Percentiles rank a stretch among this genome's conserved stretches.
Conservation (phyloP, 2,113 vertebrate species). For the Peucedramus taeniatus region DNA sequence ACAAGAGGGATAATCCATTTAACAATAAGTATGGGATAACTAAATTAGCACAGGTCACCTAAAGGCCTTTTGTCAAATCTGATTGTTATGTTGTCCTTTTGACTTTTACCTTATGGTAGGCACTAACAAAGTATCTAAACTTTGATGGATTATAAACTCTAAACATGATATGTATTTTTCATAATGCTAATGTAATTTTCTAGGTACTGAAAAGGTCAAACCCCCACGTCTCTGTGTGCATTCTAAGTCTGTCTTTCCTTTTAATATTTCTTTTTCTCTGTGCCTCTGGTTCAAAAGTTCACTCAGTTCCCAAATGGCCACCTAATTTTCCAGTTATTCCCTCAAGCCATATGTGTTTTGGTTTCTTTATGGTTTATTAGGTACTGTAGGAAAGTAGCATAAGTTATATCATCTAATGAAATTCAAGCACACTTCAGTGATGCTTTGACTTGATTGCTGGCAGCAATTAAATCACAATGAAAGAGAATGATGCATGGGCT, state of each 20-base stretch:
- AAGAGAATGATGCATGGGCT: constrained; percentile 73
- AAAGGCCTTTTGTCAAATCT: constrained; percentile 78
- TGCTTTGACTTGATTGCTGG: constrained; percentile 82
- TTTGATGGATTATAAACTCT: constrained; percentile 76
- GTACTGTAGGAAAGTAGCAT: constrained; percentile 86
- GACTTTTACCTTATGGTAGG: constrained; percentile 76
- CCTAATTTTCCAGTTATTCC: constrained; percentile 89
- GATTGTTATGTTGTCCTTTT: constrained; percentile 80
- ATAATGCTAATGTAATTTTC: constrained; percentile 83
- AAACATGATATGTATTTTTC: constrained; percentile 81
- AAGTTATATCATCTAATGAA: constrained; percentile 88
- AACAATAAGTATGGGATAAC: constrained; percentile 71
- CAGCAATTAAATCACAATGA: constrained; percentile 81
- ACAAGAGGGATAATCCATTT: constrained; percentile 72
- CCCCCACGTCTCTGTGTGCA: constrained; percentile 71
- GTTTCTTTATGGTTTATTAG: constrained; percentile 89
- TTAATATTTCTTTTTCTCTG: constrained; percentile 80
- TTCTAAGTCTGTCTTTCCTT: constrained; percentile 79
- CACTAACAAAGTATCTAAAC: constrained; percentile 74
- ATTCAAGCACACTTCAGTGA: constrained; percentile 84
- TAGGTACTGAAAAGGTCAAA: constrained; percentile 78
- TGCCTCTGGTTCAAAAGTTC: constrained; percentile 86
- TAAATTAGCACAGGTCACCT: constrained; percentile 73
- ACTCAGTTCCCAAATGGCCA: constrained; percentile 84
- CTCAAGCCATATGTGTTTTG: constrained; percentile 87